Percentiles rank a stretch among this genome's conserved stretches.
phyloP scores from a whole-genome alignment of 2,113 vertebrate genomes.

The Oreochromis tanganicae region DNA sequence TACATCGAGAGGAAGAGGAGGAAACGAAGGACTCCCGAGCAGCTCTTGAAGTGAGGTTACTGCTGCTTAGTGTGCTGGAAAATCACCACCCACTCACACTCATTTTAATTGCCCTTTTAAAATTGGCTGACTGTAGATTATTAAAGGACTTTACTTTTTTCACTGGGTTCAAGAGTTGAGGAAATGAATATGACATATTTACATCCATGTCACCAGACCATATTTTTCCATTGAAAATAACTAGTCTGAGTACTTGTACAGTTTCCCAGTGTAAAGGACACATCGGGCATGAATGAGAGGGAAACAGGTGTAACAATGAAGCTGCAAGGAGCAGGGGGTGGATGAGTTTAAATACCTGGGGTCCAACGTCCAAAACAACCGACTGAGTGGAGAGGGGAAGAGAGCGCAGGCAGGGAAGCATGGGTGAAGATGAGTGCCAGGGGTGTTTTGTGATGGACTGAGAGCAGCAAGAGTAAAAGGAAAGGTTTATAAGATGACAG shows the following conservation, averaged over 20 bases:
- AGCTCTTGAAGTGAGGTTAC: not conserved
- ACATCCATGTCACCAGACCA: not conserved
- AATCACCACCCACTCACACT: not conserved
- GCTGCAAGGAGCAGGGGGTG: rapidly evolving
- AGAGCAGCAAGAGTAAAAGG: not conserved
- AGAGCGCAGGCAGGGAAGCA: rapidly evolving
- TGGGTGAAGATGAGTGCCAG: not conserved
- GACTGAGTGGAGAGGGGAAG: rapidly evolving
- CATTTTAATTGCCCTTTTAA: not conserved
- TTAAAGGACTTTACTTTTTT: not conserved
- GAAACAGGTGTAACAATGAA: not conserved
- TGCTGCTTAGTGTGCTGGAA: not conserved
- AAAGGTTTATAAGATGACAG: not conserved
- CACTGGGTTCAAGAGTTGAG: not conserved
- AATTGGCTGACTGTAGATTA: not conserved
- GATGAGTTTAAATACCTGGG: not conserved
- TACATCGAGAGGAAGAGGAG: not conserved
- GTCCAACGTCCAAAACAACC: not conserved
- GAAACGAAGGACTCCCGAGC: rapidly evolving
- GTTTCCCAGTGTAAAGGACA: rapidly evolving
- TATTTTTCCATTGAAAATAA: not conserved
- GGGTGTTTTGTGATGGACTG: not conserved
- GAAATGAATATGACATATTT: not conserved
- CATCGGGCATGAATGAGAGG: not conserved
- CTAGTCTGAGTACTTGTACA: not conserved